These are phyloP conservation scores for Lycocerus yunnanus DNA, from an alignment of 2,888 invertebrate genomes.

Conservation along the genomic window DNA sequence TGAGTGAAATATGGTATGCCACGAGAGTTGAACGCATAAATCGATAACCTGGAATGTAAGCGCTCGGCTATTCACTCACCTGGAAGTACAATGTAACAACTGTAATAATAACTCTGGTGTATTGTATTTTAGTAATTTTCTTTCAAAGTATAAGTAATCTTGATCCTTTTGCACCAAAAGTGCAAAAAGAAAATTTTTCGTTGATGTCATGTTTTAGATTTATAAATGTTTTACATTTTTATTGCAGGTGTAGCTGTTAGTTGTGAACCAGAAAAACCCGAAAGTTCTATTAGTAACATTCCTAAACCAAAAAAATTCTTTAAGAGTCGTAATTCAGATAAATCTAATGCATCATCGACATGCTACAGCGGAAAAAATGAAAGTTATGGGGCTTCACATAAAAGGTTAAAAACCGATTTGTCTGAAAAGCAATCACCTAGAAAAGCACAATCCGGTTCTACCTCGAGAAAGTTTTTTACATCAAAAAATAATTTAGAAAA, in stretches of 20 bases:
- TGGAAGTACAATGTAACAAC: too few species aligned
- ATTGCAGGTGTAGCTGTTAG: slow-evolving; percentile 57
- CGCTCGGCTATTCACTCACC: too few species aligned
- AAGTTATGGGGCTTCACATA: slow-evolving; percentile 15
- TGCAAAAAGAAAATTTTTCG: neutral
- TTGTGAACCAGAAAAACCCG: slow-evolving; percentile 43
- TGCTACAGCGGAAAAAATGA: slow-evolving; percentile 41
- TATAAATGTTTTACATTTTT: slow-evolving; percentile 39
- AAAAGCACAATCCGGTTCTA: slow-evolving; percentile 20
- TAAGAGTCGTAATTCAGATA: slow-evolving; percentile 78
- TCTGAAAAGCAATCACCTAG: slow-evolving; percentile 49
- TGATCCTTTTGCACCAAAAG: too few species aligned
- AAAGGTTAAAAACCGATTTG: slow-evolving; percentile 47
- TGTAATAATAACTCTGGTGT: too few species aligned
- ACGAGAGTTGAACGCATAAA: too few species aligned
- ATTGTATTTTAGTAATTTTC: too few species aligned
- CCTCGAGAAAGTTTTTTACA: slow-evolving; percentile 50
- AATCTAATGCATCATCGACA: slow-evolving; percentile 55
- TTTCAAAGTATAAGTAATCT: too few species aligned
- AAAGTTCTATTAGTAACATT: slow-evolving; percentile 53
- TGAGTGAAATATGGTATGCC: too few species aligned
- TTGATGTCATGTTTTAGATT: neutral
- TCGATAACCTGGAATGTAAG: too few species aligned
- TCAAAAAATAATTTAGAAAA: slow-evolving; percentile 49
- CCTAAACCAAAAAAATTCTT: slow-evolving; percentile 87